Evolutionary conservation across 2,113 vertebrate species (phyloP).

Genomic region (Phalacrocorax brasilianus): DNA sequence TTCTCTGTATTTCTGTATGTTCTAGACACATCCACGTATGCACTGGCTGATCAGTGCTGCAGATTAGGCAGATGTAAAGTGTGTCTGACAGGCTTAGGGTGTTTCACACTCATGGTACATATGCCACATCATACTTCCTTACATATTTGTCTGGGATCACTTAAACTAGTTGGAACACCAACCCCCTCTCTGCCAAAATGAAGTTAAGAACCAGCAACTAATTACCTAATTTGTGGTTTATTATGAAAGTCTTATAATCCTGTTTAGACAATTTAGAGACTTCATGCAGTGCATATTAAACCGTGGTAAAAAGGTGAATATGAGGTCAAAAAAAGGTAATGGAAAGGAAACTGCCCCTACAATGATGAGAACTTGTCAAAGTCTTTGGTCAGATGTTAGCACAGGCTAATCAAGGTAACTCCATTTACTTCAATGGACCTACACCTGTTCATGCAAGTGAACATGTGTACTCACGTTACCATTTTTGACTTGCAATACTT

Average conservation of each 20-base stretch:
- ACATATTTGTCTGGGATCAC: background rate
- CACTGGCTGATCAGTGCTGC: background rate
- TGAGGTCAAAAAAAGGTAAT: background rate
- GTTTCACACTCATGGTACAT: background rate
- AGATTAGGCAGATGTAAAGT: background rate
- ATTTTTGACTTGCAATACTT: background rate
- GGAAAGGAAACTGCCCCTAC: background rate
- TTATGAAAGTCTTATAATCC: background rate
- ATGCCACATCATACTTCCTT: background rate
- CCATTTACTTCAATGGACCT: background rate
- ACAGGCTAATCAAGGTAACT: background rate
- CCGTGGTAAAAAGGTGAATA: background rate
- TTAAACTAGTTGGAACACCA: background rate
- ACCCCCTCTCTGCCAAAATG: background rate
- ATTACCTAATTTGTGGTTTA: background rate
- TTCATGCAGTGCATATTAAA: background rate
- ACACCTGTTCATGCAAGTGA: background rate
- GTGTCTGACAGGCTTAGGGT: background rate
- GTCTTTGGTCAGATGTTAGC: background rate
- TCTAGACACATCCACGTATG: background rate
- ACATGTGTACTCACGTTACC: background rate
- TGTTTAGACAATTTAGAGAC: background rate
- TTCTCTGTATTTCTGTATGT: too few species aligned
- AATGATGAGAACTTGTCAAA: background rate
- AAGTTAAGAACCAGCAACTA: background rate